Evolutionary conservation across 1,140 invertebrate genomes (phyloP).

Genomic region (Philopotamus ludificatus): DNA sequence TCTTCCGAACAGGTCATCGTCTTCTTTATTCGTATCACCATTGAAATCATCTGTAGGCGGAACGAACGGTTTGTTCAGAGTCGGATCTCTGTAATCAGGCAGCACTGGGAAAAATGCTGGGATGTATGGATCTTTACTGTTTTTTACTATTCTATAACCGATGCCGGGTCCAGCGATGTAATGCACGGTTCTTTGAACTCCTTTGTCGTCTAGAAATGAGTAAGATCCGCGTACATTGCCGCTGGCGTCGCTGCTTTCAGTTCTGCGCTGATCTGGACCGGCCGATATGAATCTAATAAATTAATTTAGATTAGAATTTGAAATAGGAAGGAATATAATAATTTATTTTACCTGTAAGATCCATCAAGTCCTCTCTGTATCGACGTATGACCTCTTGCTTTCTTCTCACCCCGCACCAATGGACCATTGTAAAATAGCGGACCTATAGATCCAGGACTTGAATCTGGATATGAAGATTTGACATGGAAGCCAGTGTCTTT

Average conservation of each 20-base stretch:
- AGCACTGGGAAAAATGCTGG: constrained; percentile 52
- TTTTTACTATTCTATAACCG: constrained; percentile 69
- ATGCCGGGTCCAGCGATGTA: constrained; percentile 74
- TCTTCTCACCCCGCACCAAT: constrained; percentile 53
- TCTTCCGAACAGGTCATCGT: constrained; percentile 47
- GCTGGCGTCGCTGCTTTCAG: constrained; percentile 66
- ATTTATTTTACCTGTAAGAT: constrained; percentile 64
- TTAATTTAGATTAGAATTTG: constrained; percentile 9
- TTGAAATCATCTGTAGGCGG: constrained; percentile 43
- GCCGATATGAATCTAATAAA: constrained; percentile 63
- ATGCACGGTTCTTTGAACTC: constrained; percentile 67
- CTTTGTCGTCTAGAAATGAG: constrained; percentile 72
- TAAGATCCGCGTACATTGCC: constrained; percentile 71
- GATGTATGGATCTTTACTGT: constrained; percentile 59
- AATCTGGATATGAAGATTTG: constrained; percentile 67
- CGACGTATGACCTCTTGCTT: constrained; percentile 59
- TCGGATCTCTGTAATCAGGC: constrained; percentile 52
- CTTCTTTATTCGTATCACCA: constrained; percentile 11
- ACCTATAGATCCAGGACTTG: constrained; percentile 55
- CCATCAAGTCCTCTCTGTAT: constrained; percentile 63
- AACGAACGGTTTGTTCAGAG: constrained; percentile 50
- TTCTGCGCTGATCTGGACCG: constrained; percentile 68
- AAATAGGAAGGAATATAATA: too few relatives aligned
- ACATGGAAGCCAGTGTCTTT: constrained; percentile 71
- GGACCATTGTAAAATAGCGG: constrained; percentile 58